These are phyloP conservation scores for Australoheros scitulus DNA, from an alignment of 2,113 vertebrate species.

Conservation along the genomic window DNA sequence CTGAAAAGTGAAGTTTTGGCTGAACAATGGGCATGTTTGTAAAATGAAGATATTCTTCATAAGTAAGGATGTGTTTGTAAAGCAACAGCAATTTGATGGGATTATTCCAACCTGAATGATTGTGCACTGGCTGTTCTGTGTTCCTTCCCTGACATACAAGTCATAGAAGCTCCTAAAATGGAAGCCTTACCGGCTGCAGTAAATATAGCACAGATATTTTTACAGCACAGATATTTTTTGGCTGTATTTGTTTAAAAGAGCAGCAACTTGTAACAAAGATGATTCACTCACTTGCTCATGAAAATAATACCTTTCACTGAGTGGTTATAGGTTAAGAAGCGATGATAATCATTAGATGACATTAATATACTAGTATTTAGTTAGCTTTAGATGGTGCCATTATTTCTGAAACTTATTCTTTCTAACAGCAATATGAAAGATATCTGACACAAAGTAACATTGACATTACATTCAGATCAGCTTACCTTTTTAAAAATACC, in stretches of 20 bases:
- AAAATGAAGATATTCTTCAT: not conserved
- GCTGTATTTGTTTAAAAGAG: not conserved
- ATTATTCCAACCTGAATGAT: not conserved
- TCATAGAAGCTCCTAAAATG: not conserved
- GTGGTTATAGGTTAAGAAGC: not conserved
- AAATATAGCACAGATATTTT: slow-evolving; percentile 6
- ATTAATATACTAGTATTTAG: not conserved
- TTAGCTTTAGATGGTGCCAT: not conserved
- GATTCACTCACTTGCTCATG: not conserved
- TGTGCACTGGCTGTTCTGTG: not conserved
- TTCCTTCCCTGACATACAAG: not conserved
- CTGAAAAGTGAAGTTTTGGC: not conserved
- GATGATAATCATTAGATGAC: not conserved
- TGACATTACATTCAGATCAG: not conserved
- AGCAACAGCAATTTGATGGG: not conserved
- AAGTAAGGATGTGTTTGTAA: not conserved
- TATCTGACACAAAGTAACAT: too few relatives aligned
- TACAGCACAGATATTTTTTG: not conserved
- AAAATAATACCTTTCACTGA: not conserved
- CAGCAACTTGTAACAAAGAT: not conserved
- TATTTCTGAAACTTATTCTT: too few relatives aligned
- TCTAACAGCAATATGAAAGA: too few relatives aligned
- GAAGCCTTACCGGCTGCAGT: not conserved
- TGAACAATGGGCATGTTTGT: not conserved
- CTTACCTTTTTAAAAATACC: not conserved